Evolutionary conservation across 2,888 invertebrate genomes (phyloP), one percentile per base, ranked within the genome.

Genomic region (Pandemis corylana): DNA sequence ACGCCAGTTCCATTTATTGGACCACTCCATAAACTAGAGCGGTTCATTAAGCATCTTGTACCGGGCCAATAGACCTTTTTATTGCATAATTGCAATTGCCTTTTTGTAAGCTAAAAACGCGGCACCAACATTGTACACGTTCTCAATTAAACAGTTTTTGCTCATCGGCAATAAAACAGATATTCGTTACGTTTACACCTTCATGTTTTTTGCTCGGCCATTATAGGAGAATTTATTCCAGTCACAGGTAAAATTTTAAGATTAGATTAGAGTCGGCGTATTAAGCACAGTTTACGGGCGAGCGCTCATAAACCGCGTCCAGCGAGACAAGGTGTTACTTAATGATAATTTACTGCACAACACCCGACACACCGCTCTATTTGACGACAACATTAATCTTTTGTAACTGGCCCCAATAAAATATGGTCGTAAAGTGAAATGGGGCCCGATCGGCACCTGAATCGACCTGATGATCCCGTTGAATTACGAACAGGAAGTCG

Each of bases 271-370:
- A 85, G 82, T 77, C 83, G 86, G 82, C 81, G 81, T 86, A 85
- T 87, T 87, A 86, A 84, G 85, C 83, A 81, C 84, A 85, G 84
- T 90, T 91, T 92, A 91, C 87, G 87, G 89, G 84, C 83, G 81
- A 79, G 73, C 77, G 82, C 83, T 83, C 87, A 88, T 93, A 90
- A 93, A 92, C 88, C 83, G 67, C 67, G 67, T 80, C 80, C 78
- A 82, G 83, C 82, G 87, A 86, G 89, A 88, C 89, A 89, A 90
- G 89, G 90, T 91, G 92, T 92, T 92, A 92, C 88, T 93, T 92
- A 92, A 92, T 90, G 88, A 85, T 92, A 92, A 94, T 94, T 92
- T 94, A 94, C 92, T 91, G 92, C 91, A 85, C 86, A 87, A 89
- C 89, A 86, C 82, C 82, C 85, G 84, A 86, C 85, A 85, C 85